Conservation (phyloP, 2,797 vertebrate species). For the Nothura maculosa region DNA sequence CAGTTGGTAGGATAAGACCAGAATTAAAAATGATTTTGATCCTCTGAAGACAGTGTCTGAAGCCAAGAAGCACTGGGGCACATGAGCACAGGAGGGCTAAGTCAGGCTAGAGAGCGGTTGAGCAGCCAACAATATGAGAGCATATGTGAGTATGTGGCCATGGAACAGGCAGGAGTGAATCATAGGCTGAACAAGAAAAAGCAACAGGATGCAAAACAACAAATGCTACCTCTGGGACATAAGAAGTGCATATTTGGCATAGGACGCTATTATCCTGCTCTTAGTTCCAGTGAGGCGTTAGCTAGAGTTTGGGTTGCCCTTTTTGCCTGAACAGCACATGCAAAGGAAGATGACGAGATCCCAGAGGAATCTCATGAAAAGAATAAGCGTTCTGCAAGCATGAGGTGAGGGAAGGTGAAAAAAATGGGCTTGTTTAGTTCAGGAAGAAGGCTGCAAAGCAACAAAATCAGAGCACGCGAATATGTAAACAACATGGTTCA, state of each 20-base stretch:
- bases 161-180: not conserved
- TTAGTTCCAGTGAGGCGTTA: not conserved
- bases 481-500: not conserved
- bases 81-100: not conserved
- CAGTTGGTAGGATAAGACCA: not conserved
- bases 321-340: not conserved
- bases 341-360: not conserved
- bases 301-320: not conserved
- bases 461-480: not conserved
- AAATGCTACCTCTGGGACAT: not conserved
- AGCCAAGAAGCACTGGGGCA: not conserved
- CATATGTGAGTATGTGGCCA: too few relatives aligned
- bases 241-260: not conserved
- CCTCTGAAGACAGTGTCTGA: not conserved
- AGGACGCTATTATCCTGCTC: not conserved
- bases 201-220: not conserved
- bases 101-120: not conserved
- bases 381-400: not conserved
- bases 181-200: not conserved
- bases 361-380: not conserved
- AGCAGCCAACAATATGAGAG: not conserved
- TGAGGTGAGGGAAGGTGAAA: not conserved
- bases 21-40: conserved; percentile 17
- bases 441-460: not conserved
- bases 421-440: not conserved